Evolutionary conservation across 1,140 invertebrate genomes (phyloP), one percentile per base, ranked within the genome.

Genomic region (Andricus grossulariae): DNA sequence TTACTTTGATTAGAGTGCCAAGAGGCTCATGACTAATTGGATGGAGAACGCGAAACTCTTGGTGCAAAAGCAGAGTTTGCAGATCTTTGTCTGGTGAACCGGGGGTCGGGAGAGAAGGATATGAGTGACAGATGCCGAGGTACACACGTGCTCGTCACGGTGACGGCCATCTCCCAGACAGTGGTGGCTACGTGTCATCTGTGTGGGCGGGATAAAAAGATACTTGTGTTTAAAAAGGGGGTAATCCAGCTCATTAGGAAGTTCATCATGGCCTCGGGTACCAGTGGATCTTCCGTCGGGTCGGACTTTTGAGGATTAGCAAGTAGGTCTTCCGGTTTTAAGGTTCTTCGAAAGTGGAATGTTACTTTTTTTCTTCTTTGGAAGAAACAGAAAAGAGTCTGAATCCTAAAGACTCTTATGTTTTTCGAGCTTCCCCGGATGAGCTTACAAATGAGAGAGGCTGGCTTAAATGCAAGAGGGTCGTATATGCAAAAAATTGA

Each of bases 101-200:
- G 82, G 74, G 82, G 81, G 80, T 77, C 80, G 83, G 76, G 55
- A 52, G 71, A 72, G 83, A 82, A 79, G 84, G 79, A 80, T 83
- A 73, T 86, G 82, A 89, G 81, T 90, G 89, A 88, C 90, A 87
- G 85, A 89, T 88, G 85, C 83, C 88, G 86, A 89, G 86, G 83
- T 87, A 87, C 84, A 88, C 90, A 90, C 90, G 90, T 90, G 90
- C 88, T 88, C 90, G 88, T 91, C 90, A 91, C 88, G 89, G 87
- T 90, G 88, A 88, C 90, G 89, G 86, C 89, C 89, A 90, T 90
- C 89, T 83, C 83, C 86, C 86, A 90, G 88, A 88, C 88, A 83
- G 85, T 85, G 79, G 83, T 82, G 78, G 81, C 80, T 81, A 76
- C 84, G 83, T 83, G 82, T 86, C 74, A 86, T 85, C 80, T 78